Conservation (phyloP, 2,113 vertebrate species). For the Onychostoma macrolepis region DNA sequence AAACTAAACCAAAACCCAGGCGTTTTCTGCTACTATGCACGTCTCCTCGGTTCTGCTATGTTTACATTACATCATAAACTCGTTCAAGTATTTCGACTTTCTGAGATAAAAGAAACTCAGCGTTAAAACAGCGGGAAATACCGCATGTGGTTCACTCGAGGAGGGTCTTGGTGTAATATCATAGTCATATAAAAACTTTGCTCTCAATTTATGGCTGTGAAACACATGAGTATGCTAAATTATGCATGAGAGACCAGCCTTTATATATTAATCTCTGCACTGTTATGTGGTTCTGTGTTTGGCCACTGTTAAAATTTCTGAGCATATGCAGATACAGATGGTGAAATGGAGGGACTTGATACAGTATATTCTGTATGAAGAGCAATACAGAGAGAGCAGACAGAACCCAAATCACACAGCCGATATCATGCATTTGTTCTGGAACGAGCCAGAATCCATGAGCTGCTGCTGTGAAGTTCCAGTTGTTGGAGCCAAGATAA, state of each 20-base stretch:
- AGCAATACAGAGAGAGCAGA: constrained; percentile 39
- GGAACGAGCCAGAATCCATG: constrained; percentile 47
- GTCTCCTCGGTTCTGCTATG: too few relatives aligned
- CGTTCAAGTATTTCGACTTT: not conserved
- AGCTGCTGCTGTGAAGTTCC: constrained; percentile 58
- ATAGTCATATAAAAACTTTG: constrained; percentile 65
- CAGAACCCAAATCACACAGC: constrained; percentile 43
- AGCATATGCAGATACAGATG: constrained; percentile 20
- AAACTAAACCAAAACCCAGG: not conserved
- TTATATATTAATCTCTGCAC: constrained; percentile 30
- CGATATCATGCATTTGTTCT: constrained; percentile 58
- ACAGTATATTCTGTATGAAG: constrained; percentile 49
- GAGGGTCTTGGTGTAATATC: constrained; percentile 58
- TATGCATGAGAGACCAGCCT: constrained; percentile 50
- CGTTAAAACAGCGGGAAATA: constrained; percentile 46
- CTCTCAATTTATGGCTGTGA: constrained; percentile 70
- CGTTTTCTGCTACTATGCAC: not conserved
- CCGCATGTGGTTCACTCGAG: constrained; percentile 70
- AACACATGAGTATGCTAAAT: constrained; percentile 62
- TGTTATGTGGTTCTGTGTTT: not conserved
- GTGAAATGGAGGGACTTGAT: constrained; percentile 53
- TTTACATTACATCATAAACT: not conserved
- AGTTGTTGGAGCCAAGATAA: constrained; percentile 63
- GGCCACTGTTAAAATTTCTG: constrained; percentile 20
- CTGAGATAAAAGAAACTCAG: not conserved